Base-by-base conservation (phyloP, 2,113 vertebrate genomes). In the Sialia sialis region DNA sequence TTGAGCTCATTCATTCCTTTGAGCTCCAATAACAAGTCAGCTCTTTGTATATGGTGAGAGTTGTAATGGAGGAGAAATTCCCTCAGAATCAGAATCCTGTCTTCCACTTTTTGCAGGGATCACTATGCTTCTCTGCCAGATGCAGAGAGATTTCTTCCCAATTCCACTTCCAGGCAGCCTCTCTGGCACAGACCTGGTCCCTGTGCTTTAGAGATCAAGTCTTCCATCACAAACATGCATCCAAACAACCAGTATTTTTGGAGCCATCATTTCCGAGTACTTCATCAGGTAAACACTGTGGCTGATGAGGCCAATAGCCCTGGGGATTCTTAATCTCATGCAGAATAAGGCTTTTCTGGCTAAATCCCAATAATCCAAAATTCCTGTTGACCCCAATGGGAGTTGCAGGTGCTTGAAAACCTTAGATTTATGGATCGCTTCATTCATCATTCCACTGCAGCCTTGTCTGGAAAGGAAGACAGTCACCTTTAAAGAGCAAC, bases 1-100 rank as follows among this genome's bases (percentile, higher is more conserved):
- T 89, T 87, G 84, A 94, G 94, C 95, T 93, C 94, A 80, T 96
- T 97, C 96, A 93, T 94, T 97, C 89, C 93, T 95, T 89, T 93
- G 91, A 91, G 93, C 93, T 93, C 93, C 87, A 87, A 51, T 93
- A 95, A 93, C 84, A 96, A 96, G 87, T 87, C 87, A 85, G 91
- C 81, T 94, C 94, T 95, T 94, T 95, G 93, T 94, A 76, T 92
- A 91, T 92, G 66, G 89, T 54, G 58, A 93, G 81, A 15, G 38
- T 89, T 75, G 87, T 58, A 89, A 84, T 52, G 60, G 91, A 93
- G 89, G 91, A 78, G 66, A 89, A 91, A 66, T 64, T 58, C 3
- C 11, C 74, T 95, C 70, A 7, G 75, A 82, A 93, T 66, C 63
- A 66, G 68, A 72, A 54, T 77, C 44, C 26, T 25, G 70, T 21